A percentile compares a stretch with the other conserved stretches of the same genome.
These are phyloP conservation scores for Lasius platythorax DNA, from an alignment of 2,888 invertebrate species.

Conservation along the genomic window DNA sequence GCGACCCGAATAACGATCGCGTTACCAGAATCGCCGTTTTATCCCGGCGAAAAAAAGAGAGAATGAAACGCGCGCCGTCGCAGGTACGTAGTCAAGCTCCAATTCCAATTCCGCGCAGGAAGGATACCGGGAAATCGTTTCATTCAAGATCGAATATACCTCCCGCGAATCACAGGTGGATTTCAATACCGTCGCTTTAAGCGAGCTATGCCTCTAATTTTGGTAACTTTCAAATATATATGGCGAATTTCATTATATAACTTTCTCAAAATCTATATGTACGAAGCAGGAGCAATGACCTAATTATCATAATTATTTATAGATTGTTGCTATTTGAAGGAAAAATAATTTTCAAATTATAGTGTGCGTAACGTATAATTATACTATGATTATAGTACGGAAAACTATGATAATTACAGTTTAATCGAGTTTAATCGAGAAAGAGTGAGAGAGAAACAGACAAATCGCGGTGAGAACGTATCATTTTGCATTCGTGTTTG, in stretches of 20 bases:
- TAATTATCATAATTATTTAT: not conserved
- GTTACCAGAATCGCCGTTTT: conserved; percentile 62
- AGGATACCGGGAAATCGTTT: not conserved
- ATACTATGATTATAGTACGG: not conserved
- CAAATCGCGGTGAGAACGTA: not conserved
- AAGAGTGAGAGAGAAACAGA: not conserved
- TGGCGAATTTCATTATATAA: conserved; percentile 2
- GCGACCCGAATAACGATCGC: conserved; percentile 68
- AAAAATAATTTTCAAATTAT: conserved; percentile 30
- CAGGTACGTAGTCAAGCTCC: not conserved
- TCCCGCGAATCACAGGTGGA: not conserved
- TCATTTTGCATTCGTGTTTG: conserved; percentile 11
- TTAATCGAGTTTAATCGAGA: not conserved
- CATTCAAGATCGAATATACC: conserved; percentile 11
- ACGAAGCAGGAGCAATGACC: not conserved
- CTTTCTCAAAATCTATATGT: not conserved
- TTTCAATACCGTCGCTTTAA: not conserved
- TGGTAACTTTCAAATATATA: not conserved
- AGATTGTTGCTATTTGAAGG: conserved; percentile 1
- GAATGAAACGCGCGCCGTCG: not conserved
- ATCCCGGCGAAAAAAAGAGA: not conserved
- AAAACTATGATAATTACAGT: conserved; percentile 36
- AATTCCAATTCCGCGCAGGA: not conserved
- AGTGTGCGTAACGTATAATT: not conserved
- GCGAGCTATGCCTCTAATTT: not conserved